Conservation (phyloP, 2,113 vertebrate species). For the Dasyprocta punctata region DNA sequence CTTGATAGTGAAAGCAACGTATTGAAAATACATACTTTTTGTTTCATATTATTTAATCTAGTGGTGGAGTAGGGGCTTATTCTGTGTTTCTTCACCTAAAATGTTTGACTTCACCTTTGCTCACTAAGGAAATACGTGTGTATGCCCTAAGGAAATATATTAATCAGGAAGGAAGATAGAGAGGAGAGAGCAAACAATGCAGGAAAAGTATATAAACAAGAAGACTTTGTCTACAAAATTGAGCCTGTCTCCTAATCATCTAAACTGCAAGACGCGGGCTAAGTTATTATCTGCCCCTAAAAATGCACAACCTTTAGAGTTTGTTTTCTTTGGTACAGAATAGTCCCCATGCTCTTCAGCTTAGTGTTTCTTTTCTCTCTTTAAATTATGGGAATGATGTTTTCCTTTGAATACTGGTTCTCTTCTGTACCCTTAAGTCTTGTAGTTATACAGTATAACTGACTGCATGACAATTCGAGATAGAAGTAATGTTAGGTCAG, state of each 20-base stretch:
- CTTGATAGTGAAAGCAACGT: neutral
- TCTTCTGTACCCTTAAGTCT: slow-evolving; percentile 69
- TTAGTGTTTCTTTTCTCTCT: slow-evolving; percentile 36
- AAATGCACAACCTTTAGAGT: slow-evolving; percentile 33
- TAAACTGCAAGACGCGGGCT: neutral
- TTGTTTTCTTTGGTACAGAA: slow-evolving; percentile 31
- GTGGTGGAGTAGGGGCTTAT: neutral
- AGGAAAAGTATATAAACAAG: neutral
- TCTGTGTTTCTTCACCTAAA: neutral
- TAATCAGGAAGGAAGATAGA: neutral
- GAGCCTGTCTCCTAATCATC: neutral
- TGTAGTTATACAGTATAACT: slow-evolving; percentile 76
- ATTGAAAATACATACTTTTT: neutral
- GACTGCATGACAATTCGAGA: slow-evolving; percentile 75
- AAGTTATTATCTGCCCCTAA: neutral
- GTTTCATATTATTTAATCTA: neutral
- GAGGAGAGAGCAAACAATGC: neutral
- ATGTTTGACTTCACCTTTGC: neutral
- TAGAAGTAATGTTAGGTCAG: slow-evolving; percentile 77
- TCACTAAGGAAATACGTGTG: neutral
- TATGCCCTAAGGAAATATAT: neutral
- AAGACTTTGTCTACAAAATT: neutral
- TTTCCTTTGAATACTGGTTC: slow-evolving; percentile 34
- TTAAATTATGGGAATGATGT: slow-evolving; percentile 33
- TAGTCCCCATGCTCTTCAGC: neutral